Percentiles rank a stretch among this genome's conserved stretches.
These are phyloP conservation scores for Tokudaia muenninki DNA, from an alignment of 2,797 vertebrate species.

Conservation along the genomic window DNA sequence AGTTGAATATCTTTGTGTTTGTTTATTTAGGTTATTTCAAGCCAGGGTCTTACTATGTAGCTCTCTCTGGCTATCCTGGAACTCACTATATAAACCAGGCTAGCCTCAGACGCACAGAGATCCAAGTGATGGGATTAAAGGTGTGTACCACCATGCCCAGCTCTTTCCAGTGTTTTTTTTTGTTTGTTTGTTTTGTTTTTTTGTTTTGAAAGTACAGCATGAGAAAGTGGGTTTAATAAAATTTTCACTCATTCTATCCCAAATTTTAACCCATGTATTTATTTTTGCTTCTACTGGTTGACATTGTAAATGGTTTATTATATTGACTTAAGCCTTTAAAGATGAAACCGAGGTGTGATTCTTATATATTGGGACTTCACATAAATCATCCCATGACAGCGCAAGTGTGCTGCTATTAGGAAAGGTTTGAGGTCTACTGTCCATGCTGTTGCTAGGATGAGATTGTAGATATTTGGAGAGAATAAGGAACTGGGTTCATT, in stretches of 20 bases:
- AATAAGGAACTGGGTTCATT: neutral
- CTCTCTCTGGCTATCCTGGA: neutral
- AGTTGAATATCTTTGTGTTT: neutral
- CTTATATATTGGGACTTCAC: neutral
- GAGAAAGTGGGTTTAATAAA: neutral
- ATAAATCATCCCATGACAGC: neutral
- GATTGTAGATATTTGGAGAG: neutral
- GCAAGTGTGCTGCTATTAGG: neutral
- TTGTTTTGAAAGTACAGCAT: neutral
- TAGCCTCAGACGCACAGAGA: neutral
- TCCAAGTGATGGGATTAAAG: neutral
- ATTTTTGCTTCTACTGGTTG: neutral
- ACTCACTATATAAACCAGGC: neutral
- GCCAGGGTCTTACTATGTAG: neutral
- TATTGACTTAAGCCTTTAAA: constrained; percentile 24
- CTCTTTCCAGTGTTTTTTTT: neutral
- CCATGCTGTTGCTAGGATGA: neutral
- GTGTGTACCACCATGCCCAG: neutral
- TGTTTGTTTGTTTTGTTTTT: too few species aligned
- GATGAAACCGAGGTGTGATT: neutral
- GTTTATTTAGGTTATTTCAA: neutral
- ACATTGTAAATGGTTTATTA: neutral
- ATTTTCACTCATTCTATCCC: neutral
- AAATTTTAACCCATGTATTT: constrained; percentile 28
- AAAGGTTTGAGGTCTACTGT: neutral